Evolutionary conservation across 2,888 invertebrate genomes (phyloP), one percentile per base, ranked within the genome.

Genomic region (Dasysyrphus tricinctus): DNA sequence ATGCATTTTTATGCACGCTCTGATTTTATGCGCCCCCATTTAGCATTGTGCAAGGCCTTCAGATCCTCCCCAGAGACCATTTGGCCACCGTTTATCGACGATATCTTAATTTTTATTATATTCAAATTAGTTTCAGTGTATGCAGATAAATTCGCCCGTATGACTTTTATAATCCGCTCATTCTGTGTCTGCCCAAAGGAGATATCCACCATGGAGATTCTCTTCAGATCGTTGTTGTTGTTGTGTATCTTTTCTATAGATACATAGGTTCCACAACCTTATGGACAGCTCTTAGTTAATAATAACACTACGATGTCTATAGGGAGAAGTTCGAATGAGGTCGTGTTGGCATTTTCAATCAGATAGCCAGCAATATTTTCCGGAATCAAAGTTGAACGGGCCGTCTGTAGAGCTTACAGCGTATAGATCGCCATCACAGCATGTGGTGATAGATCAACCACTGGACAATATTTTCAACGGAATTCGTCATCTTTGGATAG

Each of bases 21-120:
- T 86, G 82, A 78, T 86, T 79, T 86, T 59, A 78, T 79, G 81
- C 78, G 77, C 63, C 67, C 54, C 61, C 83, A 74, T 77, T 49
- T 47, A 49, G 83, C 56, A 44, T 39, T 54, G 34, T 42, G 59
- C 54, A 34, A 54, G 59, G 44, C 67, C 44, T 47, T 69, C 34
- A 54, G 63, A 77, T 85, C 81, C 77, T 69, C 81, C 85, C 73
- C 44, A 29, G 69, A 61, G 75, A 65, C 86, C 86, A 86, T 82
- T 86, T 78, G 86, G 86, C 78, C 78, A 78, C 86, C 86, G 86
- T 86, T 86, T 86, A 86, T 86, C 86, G 82, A 82, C 82, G 80
- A 86, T 86, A 86, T 86, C 86, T 86, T 86, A 86, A 86, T 86
- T 86, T 86, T 86, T 86, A 86, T 86, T 86, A 86, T 86, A 86